phyloP scores from a whole-genome alignment of 2,888 invertebrate species.

The Phyllotreta cruciferae region DNA sequence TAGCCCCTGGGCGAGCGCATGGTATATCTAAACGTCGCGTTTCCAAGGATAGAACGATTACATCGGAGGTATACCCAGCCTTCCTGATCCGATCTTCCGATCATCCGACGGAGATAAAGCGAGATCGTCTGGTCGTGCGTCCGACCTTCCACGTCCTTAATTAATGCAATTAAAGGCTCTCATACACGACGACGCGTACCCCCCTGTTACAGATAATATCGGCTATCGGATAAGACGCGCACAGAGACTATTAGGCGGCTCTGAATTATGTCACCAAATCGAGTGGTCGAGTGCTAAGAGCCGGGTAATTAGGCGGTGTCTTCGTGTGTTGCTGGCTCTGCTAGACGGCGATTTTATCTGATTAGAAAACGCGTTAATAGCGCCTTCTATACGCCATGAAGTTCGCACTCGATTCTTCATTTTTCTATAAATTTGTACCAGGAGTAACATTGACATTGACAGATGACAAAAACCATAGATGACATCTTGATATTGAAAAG shows the following conservation, averaged over 20 bases:
- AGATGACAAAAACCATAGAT: no score
- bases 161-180: conserved; percentile 60
- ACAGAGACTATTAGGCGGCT: conserved; percentile 36
- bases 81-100: conserved; percentile 53
- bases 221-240: conserved; percentile 53
- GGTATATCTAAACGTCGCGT: conserved; percentile 23
- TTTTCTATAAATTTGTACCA: no score
- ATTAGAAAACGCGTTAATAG: conserved; percentile 3
- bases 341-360: conserved; percentile 47
- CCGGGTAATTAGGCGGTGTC: conserved; percentile 53
- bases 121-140: conserved; percentile 56
- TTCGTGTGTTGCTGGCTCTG: conserved; percentile 45
- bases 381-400: no score
- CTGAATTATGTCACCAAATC: conserved; percentile 55
- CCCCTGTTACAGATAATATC: conserved; percentile 55
- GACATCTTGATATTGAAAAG: no score
- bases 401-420: no score
- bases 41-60: conserved; percentile 51
- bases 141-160: conserved; percentile 60
- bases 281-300: conserved; percentile 44
- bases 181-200: conserved; percentile 55
- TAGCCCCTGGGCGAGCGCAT: conserved; percentile 17
- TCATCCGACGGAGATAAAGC: conserved; percentile 56
- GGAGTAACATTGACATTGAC: no score
- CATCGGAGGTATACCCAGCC: conserved; percentile 44